Evolutionary conservation across 2,797 vertebrate species (phyloP).

Genomic region (Enteromius argenteus): DNA sequence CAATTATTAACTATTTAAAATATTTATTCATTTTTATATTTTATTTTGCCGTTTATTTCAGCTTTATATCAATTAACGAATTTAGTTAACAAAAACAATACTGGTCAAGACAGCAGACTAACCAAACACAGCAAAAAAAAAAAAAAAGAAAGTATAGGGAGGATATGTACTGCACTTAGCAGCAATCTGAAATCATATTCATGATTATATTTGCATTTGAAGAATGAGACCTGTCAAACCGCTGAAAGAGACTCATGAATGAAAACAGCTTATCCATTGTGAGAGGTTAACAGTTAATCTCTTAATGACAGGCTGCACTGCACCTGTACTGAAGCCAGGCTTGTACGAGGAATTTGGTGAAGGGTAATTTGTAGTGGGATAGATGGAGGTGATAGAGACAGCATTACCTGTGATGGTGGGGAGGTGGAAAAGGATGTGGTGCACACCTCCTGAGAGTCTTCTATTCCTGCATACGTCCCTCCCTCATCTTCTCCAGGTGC

Average conservation of each 20-base stretch:
- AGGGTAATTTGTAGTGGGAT: not conserved
- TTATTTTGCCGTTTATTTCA: not conserved
- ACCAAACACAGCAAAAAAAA: conserved; percentile 16
- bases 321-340: not conserved
- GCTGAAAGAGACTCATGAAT: not conserved
- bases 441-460: conserved; percentile 98
- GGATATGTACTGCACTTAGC: not conserved
- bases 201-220: not conserved
- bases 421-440: conserved; percentile 98
- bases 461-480: conserved; percentile 84
- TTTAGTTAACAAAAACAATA: not conserved
- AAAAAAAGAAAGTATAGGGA: not conserved
- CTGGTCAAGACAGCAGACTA: not conserved
- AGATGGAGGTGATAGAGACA: not conserved
- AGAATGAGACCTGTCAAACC: not conserved
- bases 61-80: not conserved
- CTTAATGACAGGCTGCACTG: not conserved
- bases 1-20: too few relatives aligned
- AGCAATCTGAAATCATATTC: not conserved
- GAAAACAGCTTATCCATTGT: not conserved
- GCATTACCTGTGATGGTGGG: conserved; percentile 93
- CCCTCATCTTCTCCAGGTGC: conserved; percentile 86
- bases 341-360: not conserved
- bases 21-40: too few relatives aligned
- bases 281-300: not conserved